These are phyloP conservation scores for Diabrotica virgifera DNA, from an alignment of 1,140 invertebrate species.

Conservation along the genomic window DNA sequence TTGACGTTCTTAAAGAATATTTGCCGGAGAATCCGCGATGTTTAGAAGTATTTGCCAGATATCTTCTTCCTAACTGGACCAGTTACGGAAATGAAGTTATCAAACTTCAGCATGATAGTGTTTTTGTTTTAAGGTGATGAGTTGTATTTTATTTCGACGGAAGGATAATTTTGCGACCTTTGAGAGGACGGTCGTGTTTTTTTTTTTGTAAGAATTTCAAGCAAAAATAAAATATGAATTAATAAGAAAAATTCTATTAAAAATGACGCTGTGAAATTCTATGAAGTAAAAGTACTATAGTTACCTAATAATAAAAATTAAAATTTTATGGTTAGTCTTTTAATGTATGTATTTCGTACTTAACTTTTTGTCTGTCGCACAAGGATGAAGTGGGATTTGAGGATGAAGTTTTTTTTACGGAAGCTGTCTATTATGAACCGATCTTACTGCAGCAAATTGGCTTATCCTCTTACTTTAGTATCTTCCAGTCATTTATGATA, in stretches of 20 bases:
- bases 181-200: neutral
- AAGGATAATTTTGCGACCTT: neutral
- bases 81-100: conserved; percentile 83
- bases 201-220: neutral
- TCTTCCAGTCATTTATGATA: too few relatives aligned
- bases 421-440: too few relatives aligned
- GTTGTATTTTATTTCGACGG: neutral
- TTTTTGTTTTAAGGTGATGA: conserved; percentile 47
- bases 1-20: conserved; percentile 64
- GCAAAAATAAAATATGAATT: neutral
- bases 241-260: too few relatives aligned
- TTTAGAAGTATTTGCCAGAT: conserved; percentile 87
- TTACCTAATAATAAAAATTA: conserved; percentile 8
- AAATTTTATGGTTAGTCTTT: too few relatives aligned
- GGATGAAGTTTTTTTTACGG: too few relatives aligned
- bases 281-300: neutral
- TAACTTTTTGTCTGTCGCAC: too few relatives aligned
- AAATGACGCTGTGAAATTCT: neutral
- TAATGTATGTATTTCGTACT: too few relatives aligned
- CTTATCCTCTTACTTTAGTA: too few relatives aligned
- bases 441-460: too few relatives aligned
- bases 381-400: too few relatives aligned
- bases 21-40: conserved; percentile 61
- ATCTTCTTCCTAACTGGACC: conserved; percentile 78
- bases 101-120: conserved; percentile 68